Conservation (phyloP, 2,113 vertebrate species). For the Haplotaxodon microlepis region DNA sequence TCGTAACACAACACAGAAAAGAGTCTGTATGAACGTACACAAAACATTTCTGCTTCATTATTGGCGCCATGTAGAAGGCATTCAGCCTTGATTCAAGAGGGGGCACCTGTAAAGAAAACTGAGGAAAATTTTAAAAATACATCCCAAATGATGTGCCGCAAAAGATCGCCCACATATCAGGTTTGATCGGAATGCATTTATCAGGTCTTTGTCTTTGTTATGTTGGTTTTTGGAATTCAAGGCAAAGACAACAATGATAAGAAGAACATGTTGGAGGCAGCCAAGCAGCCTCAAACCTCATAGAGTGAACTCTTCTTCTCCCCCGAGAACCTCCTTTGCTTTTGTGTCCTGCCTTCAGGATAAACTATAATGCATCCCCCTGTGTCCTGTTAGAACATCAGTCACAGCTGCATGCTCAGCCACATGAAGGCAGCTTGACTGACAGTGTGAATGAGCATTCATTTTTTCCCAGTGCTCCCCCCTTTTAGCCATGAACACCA, state of each 20-base stretch:
- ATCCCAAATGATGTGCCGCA: background rate
- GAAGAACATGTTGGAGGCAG: background rate
- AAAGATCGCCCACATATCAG: background rate
- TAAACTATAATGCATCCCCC: constrained; percentile 35
- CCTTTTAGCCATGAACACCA: background rate
- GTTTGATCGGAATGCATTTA: background rate
- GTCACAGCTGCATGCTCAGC: constrained; percentile 49
- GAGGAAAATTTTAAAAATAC: background rate
- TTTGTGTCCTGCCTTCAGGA: constrained; percentile 5
- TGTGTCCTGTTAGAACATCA: constrained; percentile 48
- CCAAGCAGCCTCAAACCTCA: background rate
- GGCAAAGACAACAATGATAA: background rate
- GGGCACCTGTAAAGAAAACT: background rate
- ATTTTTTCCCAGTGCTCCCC: background rate
- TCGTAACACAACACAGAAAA: background rate
- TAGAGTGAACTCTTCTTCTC: background rate
- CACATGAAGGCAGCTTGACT: background rate
- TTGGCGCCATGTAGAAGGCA: background rate
- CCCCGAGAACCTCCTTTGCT: constrained; percentile 23
- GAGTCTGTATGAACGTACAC: fast-evolving
- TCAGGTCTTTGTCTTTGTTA: background rate
- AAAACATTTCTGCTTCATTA: background rate
- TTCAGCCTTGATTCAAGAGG: constrained; percentile 4
- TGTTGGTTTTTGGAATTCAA: background rate
- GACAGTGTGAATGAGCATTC: background rate